Evolutionary conservation across 1,140 invertebrate genomes (phyloP).

Genomic region (Drosophila carrolli): DNA sequence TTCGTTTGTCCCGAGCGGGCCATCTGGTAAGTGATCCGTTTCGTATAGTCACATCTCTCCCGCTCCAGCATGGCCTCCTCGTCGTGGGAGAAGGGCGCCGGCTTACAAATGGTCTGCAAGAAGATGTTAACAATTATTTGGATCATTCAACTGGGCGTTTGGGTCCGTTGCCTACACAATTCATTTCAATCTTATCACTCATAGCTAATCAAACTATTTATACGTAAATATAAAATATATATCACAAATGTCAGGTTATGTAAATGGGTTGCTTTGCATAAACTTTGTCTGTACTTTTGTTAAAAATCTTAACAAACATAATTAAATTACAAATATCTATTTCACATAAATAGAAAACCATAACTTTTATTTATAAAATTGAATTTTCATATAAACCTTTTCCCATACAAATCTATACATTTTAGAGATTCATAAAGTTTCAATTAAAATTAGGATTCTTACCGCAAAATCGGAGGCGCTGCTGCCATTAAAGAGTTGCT

Average conservation of each 20-base stretch:
- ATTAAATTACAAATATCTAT: no score
- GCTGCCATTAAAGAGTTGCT: slow-evolving; percentile 48
- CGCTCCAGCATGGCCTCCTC: slow-evolving; percentile 91
- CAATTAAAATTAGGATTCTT: slow-evolving; percentile 6
- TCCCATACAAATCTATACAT: no score
- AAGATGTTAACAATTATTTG: slow-evolving; percentile 14
- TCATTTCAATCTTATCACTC: not conserved
- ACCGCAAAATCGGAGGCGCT: slow-evolving; percentile 72
- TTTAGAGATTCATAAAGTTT: not conserved
- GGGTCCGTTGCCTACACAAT: not conserved
- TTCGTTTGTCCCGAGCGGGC: slow-evolving; percentile 92
- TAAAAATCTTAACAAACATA: no score
- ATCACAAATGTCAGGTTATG: not conserved
- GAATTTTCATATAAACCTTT: no score
- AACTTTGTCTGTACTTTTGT: no score
- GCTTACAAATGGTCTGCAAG: slow-evolving; percentile 91
- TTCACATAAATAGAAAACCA: no score
- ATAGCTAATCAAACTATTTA: not conserved
- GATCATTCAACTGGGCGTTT: no score
- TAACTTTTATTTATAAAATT: no score
- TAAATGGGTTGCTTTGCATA: not conserved
- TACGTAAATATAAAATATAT: slow-evolving; percentile 8
- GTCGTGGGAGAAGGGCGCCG: slow-evolving; percentile 96
- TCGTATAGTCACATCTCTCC: slow-evolving; percentile 93
- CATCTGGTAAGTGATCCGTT: slow-evolving; percentile 93